Evolutionary conservation across 2,797 vertebrate genomes (phyloP).

Genomic region (Rachycentron canadum): DNA sequence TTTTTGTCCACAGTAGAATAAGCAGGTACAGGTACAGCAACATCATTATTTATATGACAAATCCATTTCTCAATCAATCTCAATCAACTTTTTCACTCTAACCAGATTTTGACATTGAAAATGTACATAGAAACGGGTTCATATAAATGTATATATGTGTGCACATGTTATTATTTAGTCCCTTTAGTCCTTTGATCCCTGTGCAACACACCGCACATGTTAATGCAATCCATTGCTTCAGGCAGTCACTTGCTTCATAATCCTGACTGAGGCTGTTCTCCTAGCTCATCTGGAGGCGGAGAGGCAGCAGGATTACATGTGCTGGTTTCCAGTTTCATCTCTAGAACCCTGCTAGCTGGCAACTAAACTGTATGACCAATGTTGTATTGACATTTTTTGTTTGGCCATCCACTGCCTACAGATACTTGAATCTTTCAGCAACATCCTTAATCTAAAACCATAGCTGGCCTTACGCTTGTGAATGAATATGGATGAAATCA

Average conservation of each 20-base stretch:
- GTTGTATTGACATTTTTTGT: not conserved
- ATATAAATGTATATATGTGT: not conserved
- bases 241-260: slow-evolving; percentile 18
- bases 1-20: not conserved
- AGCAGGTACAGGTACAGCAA: not conserved
- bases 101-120: not conserved
- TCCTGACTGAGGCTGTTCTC: slow-evolving; percentile 19
- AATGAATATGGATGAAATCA: slow-evolving; percentile 1
- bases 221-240: not conserved
- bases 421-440: not conserved
- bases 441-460: slow-evolving; percentile 2
- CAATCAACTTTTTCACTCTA: not conserved
- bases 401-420: not conserved
- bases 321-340: slow-evolving; percentile 31
- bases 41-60: not conserved
- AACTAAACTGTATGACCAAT: slow-evolving; percentile 24
- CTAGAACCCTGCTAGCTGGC: not conserved
- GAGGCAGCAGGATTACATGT: slow-evolving; percentile 40
- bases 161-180: not conserved
- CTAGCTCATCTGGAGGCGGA: slow-evolving; percentile 1
- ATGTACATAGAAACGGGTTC: not conserved
- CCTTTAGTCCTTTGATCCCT: not conserved
- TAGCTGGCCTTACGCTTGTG: not conserved
- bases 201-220: slow-evolving; percentile 8
- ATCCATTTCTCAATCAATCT: not conserved